Base-by-base conservation (phyloP, 2,797 vertebrate species). In the Myoxocephalus aenaeus region DNA sequence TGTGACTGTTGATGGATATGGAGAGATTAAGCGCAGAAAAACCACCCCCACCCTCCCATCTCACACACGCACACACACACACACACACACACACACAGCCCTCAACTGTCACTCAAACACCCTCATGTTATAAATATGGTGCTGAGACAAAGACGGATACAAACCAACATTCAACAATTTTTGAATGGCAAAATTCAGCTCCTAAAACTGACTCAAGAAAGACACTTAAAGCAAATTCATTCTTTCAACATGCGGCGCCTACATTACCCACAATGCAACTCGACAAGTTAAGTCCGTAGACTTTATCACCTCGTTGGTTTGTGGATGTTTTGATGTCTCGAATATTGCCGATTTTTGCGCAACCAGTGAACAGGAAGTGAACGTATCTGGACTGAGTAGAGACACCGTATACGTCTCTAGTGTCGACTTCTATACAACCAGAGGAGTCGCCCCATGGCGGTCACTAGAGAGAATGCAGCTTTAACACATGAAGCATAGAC, bases 1-100 rank as follows among this genome's bases (percentile, higher is more conserved):
- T 96, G 93, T 97, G 96, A 96, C 96, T 96, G 94, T 94, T 94
- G 92, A 88, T 65, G 68, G 79, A 85, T 81, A 86, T 74, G 79
- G 66, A 85, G 81, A 91, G 77, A 87, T 81, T 20, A 63, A 94
- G 90, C 86, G 58, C 72, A 66, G 54, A 75, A 32, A 70, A 73
- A 17, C 65, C 17, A 56, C 82, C 87, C 91, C 90, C 89, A 81
- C 90, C 88, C 90, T 86, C 58, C 32, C 32, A 1, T 42, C 70
- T 44, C 78, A 67, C 64, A 74, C 83, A 75, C 71, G 67, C 54
- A 48, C 46, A 48, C 46, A 48, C 44, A 46, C 44, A 46, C 44
- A 46, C 17, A 46, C 44, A 46, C 53, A 15, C 46, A 48, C 65
- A 65, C 66, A 65, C 63, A 61, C 32, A 38, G 42, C 1, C 22